phyloP scores from a whole-genome alignment of 2,113 vertebrate species.

The Colossoma macropomum region DNA sequence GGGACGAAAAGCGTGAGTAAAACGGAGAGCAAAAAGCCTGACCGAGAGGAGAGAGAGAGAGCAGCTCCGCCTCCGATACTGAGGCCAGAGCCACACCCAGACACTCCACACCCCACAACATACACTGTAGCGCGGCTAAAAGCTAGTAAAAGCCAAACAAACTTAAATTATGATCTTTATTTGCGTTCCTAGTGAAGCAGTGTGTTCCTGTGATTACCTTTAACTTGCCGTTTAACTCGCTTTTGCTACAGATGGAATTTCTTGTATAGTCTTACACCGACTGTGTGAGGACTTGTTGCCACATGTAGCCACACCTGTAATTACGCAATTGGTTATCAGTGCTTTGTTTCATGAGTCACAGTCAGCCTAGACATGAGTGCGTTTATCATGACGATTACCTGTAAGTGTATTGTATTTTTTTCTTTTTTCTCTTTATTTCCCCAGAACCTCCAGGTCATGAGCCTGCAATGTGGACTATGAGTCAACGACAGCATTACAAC shows the following conservation, averaged over 20 bases:
- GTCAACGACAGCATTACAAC: background rate
- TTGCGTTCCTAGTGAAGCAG: background rate
- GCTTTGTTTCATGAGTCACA: constrained; percentile 14
- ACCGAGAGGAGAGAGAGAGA: background rate
- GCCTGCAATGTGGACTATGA: background rate
- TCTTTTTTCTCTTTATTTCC: background rate
- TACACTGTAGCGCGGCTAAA: too few relatives aligned
- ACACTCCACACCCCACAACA: constrained; percentile 4
- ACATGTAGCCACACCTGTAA: constrained; percentile 44
- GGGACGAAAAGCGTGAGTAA: constrained; percentile 35
- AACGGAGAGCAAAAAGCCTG: constrained; percentile 1
- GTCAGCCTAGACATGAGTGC: background rate
- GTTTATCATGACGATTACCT: background rate
- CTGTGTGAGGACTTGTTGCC: constrained; percentile 21
- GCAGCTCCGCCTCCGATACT: constrained; percentile 57
- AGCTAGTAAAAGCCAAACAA: background rate
- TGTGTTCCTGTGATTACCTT: background rate
- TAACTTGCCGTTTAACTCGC: background rate
- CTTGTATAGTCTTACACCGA: too few relatives aligned
- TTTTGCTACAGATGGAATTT: background rate
- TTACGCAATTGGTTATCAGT: background rate
- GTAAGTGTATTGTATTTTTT: background rate
- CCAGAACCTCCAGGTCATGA: background rate
- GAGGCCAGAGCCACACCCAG: constrained; percentile 52
- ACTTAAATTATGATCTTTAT: background rate